Percentiles rank a stretch among this genome's conserved stretches.
These are phyloP conservation scores for Amphipyra berbera DNA, from an alignment of 2,888 invertebrate species.

Conservation along the genomic window DNA sequence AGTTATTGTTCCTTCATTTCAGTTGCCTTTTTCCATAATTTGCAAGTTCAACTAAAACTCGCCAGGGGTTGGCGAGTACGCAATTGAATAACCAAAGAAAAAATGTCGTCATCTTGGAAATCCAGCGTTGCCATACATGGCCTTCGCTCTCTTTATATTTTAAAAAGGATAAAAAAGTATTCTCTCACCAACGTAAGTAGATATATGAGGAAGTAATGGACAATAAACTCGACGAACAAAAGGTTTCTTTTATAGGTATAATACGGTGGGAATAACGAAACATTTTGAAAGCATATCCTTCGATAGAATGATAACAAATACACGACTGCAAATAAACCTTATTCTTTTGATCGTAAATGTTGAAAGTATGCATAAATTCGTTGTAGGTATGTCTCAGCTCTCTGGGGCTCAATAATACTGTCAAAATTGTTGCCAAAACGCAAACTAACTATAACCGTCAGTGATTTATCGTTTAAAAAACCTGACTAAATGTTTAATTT, in stretches of 20 bases:
- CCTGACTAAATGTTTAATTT: too few relatives aligned
- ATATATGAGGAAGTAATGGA: background rate
- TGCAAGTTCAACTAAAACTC: too few relatives aligned
- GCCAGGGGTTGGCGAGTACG: too few relatives aligned
- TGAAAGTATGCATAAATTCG: background rate
- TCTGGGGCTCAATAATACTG: too few relatives aligned
- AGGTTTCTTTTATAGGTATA: slow-evolving; percentile 24
- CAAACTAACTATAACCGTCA: too few relatives aligned
- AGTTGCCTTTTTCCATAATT: too few relatives aligned
- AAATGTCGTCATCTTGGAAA: slow-evolving; percentile 20
- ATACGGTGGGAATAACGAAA: slow-evolving; percentile 27
- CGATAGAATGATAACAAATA: slow-evolving; percentile 17
- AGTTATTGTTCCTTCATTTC: too few relatives aligned
- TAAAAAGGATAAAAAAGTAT: too few relatives aligned
- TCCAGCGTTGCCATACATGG: slow-evolving; percentile 9
- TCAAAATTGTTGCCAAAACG: too few relatives aligned
- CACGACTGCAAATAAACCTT: slow-evolving; percentile 16
- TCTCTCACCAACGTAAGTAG: background rate
- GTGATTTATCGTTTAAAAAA: too few relatives aligned
- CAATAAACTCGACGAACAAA: slow-evolving; percentile 25
- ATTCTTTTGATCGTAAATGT: slow-evolving; percentile 6
- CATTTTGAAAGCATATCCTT: slow-evolving; percentile 23
- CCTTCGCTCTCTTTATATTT: background rate
- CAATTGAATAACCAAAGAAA: background rate
- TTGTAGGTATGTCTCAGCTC: background rate